These are phyloP conservation scores for Lineus longissimus DNA, from an alignment of 1,140 invertebrate species.

Conservation along the genomic window DNA sequence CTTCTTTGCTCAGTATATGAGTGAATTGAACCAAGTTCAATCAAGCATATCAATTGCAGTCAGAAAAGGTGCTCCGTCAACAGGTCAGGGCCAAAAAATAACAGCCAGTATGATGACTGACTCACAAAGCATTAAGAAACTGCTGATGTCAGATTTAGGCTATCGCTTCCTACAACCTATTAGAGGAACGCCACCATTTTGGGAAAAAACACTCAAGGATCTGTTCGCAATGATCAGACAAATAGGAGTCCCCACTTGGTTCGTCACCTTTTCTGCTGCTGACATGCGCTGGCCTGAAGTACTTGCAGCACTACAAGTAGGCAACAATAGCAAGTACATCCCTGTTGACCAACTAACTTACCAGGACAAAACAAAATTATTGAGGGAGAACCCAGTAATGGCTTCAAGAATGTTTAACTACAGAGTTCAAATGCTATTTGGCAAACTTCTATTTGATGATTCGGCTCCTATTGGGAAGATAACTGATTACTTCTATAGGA, in stretches of 20 bases:
- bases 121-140: no score
- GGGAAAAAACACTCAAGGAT: background rate
- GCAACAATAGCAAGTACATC: background rate
- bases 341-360: no score
- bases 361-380: no score
- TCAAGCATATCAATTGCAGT: background rate
- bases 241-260: constrained; percentile 5
- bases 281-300: constrained; percentile 7
- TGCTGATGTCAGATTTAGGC: background rate
- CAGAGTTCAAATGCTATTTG: no score
- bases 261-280: background rate
- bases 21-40: constrained; percentile 1
- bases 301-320: background rate
- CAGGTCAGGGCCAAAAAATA: no score
- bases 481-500: no score
- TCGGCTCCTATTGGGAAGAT: no score
- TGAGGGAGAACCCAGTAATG: no score
- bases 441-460: no score
- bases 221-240: constrained; percentile 1
- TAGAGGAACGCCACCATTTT: constrained; percentile 4
- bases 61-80: background rate
- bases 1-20: background rate
- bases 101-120: no score
- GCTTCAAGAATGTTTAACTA: no score
- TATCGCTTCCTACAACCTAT: constrained; percentile 3